phyloP scores from a whole-genome alignment of 1,140 invertebrate species.

The Chironomus tepperi region DNA sequence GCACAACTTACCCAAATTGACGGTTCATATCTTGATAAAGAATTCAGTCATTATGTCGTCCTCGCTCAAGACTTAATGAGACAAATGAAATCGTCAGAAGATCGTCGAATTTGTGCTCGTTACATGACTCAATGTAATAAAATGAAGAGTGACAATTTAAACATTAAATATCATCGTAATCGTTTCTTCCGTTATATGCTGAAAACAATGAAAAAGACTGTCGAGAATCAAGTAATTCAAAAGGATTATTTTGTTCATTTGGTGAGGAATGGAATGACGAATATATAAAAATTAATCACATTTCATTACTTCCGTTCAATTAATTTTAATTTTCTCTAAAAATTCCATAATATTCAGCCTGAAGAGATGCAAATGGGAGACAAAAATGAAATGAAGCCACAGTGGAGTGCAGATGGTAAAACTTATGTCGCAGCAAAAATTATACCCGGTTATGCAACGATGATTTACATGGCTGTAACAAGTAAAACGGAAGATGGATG shows the following conservation, averaged over 20 bases:
- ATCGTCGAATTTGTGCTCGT: neutral
- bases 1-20: neutral
- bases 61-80: neutral
- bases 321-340: no score
- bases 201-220: neutral
- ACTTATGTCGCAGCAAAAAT: conserved; percentile 44
- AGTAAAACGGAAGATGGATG: conserved; percentile 39
- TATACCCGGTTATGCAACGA: conserved; percentile 40
- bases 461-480: conserved; percentile 44
- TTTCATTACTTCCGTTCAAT: no score
- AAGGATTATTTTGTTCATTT: neutral
- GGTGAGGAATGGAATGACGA: neutral
- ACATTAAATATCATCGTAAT: neutral
- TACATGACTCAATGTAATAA: neutral
- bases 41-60: neutral
- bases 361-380: conserved; percentile 25
- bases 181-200: neutral
- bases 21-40: neutral
- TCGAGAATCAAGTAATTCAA: neutral
- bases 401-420: conserved; percentile 42
- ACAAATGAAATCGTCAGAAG: neutral
- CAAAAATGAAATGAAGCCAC: conserved; percentile 30
- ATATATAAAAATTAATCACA: no score
- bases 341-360: neutral
- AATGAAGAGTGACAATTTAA: conserved; percentile 6